Evolutionary conservation across 2,113 vertebrate genomes (phyloP).

Genomic region (Xiphophorus maculatus): DNA sequence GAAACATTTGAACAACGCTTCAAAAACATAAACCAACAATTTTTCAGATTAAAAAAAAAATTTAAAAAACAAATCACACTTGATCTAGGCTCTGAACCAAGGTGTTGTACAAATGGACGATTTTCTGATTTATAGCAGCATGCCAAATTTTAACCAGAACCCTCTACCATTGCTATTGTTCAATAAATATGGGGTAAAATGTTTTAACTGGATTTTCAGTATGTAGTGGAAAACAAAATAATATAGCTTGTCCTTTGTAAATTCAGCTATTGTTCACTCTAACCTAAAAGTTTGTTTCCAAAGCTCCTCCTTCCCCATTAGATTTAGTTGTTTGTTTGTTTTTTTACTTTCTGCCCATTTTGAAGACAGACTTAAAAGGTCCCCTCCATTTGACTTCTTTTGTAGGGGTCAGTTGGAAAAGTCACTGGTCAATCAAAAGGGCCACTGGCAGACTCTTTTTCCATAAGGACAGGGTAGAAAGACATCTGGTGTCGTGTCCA

Average conservation of each 20-base stretch:
- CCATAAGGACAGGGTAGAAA: constrained; percentile 66
- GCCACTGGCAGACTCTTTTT: constrained; percentile 50
- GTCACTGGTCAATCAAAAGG: constrained; percentile 65
- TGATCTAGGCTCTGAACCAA: constrained; percentile 19
- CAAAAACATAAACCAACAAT: constrained; percentile 24
- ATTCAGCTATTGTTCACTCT: background rate
- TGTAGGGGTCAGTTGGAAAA: constrained; percentile 64
- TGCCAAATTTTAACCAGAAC: constrained; percentile 14
- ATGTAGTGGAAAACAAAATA: background rate
- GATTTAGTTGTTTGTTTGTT: constrained; percentile 9
- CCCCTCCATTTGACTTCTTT: constrained; percentile 65
- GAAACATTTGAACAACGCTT: constrained; percentile 6
- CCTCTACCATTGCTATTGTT: constrained; percentile 7
- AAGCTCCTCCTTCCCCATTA: background rate
- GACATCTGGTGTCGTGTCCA: constrained; percentile 53
- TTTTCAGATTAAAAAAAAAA: background rate
- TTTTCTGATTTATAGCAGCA: constrained; percentile 34
- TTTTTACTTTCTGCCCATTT: constrained; percentile 5
- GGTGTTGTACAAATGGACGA: constrained; percentile 31
- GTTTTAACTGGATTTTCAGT: background rate
- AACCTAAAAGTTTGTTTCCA: background rate
- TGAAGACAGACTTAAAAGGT: constrained; percentile 40
- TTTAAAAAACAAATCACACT: constrained; percentile 28
- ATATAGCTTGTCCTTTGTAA: background rate
- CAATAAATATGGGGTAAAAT: constrained; percentile 9